Percentiles rank a stretch among this genome's conserved stretches.
Conservation (phyloP, 92 coral and sea anemone genomes). For the Anthopleura xanthogrammica region DNA sequence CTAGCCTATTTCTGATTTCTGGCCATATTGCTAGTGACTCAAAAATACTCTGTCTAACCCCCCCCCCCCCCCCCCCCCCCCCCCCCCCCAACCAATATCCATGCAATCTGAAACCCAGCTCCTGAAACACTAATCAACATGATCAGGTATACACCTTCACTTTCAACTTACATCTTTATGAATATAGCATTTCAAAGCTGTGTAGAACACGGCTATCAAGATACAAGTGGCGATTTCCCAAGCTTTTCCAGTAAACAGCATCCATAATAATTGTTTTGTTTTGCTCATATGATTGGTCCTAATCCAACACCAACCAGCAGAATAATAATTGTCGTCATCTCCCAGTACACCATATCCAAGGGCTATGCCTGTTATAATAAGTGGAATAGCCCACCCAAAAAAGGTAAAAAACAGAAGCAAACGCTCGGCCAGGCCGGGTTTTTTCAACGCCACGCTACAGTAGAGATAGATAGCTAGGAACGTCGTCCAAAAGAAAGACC, state of each 20-base stretch:
- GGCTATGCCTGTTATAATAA: constrained; percentile 57
- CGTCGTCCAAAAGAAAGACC: constrained; percentile 95
- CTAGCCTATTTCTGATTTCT: no score
- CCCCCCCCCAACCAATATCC: no score
- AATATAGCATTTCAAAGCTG: constrained; percentile 57
- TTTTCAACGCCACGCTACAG: constrained; percentile 46
- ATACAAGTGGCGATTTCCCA: constrained; percentile 84
- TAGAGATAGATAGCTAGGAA: constrained; percentile 72
- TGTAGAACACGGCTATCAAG: constrained; percentile 52
- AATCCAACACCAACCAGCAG: constrained; percentile 95
- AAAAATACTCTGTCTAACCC: no score
- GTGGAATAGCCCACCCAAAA: constrained; percentile 78
- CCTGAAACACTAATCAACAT: background rate
- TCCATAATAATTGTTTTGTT: constrained; percentile 53
- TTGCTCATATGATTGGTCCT: background rate
- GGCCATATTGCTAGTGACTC: no score
- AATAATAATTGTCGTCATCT: constrained; percentile 34
- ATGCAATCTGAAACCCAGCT: background rate
- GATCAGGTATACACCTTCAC: background rate
- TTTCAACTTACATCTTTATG: constrained; percentile 65
- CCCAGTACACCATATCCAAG: constrained; percentile 49
- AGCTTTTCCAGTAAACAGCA: constrained; percentile 78
- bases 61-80: no score
- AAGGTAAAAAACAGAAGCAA: constrained; percentile 65
- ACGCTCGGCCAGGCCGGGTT: constrained; percentile 53